Percentiles rank a stretch among this genome's conserved stretches.
Evolutionary conservation across 2,888 invertebrate genomes (phyloP).

Genomic region (Latrodectus hesperus): DNA sequence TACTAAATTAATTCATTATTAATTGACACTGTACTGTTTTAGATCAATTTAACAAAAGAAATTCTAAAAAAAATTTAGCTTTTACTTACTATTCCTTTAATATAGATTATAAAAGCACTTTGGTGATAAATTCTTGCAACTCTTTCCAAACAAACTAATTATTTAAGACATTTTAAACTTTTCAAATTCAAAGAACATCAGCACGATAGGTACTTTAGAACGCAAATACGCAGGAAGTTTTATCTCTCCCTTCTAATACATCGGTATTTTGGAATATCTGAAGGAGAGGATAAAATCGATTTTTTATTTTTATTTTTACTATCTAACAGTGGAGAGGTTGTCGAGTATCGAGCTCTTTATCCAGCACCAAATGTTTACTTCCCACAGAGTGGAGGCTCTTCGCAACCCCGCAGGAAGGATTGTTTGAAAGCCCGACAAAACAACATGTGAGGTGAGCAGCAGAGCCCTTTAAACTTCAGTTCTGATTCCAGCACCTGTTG

Average conservation of each 20-base stretch:
- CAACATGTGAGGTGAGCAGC: background rate
- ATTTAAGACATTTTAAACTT: no score
- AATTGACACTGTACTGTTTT: no score
- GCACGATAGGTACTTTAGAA: background rate
- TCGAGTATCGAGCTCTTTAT: background rate
- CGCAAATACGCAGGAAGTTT: constrained; percentile 47
- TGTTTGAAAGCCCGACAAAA: background rate
- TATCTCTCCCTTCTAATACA: constrained; percentile 22
- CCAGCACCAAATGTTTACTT: constrained; percentile 44
- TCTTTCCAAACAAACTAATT: no score
- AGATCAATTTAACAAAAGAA: no score
- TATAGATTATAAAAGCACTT: no score
- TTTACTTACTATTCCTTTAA: no score
- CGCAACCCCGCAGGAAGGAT: background rate
- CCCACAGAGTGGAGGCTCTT: constrained; percentile 16
- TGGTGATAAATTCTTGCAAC: no score
- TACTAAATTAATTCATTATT: no score
- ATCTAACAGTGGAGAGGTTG: background rate
- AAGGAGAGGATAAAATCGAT: background rate
- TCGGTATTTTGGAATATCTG: constrained; percentile 48
- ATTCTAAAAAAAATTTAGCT: no score
- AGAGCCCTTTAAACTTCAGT: background rate
- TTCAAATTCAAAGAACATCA: no score
- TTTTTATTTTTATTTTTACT: constrained; percentile 26
- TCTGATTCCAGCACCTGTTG: no score